Conservation (phyloP, 1,140 invertebrate species). For the Heterodera schachtii region DNA sequence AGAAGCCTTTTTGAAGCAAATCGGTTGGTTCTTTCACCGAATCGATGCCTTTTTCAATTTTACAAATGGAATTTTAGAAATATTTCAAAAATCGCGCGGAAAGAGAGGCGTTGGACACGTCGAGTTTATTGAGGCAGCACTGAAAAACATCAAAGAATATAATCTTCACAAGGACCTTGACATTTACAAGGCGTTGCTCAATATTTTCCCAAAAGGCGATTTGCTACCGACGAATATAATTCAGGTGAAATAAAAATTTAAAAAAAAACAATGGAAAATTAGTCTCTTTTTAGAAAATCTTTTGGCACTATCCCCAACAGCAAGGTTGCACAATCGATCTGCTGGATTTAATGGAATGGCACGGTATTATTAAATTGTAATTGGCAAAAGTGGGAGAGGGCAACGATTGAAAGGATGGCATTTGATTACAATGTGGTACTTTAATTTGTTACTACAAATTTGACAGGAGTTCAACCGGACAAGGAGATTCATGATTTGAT, state of each 20-base stretch:
- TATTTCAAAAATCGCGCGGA: conserved; percentile 46
- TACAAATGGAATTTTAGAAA: conserved; percentile 14
- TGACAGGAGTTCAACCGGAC: conserved; percentile 83
- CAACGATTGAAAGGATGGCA: not conserved
- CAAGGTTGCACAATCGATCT: conserved; percentile 86
- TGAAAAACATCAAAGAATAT: conserved; percentile 86
- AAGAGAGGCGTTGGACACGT: conserved; percentile 75
- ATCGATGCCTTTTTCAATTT: not conserved
- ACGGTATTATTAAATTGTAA: conserved; percentile 71
- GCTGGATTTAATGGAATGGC: conserved; percentile 85
- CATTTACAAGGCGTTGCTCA: conserved; percentile 84
- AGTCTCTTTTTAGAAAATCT: not conserved
- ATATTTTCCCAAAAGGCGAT: conserved; percentile 88
- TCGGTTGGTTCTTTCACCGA: conserved; percentile 24
- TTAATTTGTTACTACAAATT: conserved; percentile 34
- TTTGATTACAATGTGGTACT: conserved; percentile 37
- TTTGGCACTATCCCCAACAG: conserved; percentile 89
- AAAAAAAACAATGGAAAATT: not conserved
- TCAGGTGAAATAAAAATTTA: conserved; percentile 70
- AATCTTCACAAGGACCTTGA: conserved; percentile 82
- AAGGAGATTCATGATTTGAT: conserved; percentile 81
- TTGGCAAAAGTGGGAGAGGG: not conserved
- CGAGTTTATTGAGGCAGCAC: conserved; percentile 86
- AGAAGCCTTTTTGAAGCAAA: conserved; percentile 37
- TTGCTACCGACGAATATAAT: conserved; percentile 80